These are phyloP conservation scores for Semaprochilodus insignis DNA, from an alignment of 2,797 vertebrate genomes.

Conservation along the genomic window DNA sequence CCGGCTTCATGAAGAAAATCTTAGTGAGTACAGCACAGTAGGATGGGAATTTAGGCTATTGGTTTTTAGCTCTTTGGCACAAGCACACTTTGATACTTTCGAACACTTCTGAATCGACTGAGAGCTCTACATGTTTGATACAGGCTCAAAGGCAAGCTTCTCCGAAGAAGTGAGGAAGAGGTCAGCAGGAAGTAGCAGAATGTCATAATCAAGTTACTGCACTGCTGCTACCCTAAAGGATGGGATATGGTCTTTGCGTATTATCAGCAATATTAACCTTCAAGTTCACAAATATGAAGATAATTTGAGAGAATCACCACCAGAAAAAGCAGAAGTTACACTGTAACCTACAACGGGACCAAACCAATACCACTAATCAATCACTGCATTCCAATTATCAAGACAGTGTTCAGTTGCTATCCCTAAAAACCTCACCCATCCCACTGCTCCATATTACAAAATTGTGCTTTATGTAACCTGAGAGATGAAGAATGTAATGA, in stretches of 20 bases:
- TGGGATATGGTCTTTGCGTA: neutral
- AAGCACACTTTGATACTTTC: neutral
- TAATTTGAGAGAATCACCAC: neutral
- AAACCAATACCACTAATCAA: neutral
- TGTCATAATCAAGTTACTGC: neutral
- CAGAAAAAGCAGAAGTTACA: neutral
- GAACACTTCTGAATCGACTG: neutral
- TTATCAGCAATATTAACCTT: neutral
- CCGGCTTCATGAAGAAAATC: neutral
- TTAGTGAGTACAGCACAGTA: neutral
- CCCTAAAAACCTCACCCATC: neutral
- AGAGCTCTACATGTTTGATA: neutral
- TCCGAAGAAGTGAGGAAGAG: neutral
- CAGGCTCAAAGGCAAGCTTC: neutral
- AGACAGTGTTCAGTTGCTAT: neutral
- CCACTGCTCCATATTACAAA: neutral
- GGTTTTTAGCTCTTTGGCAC: constrained; percentile 22
- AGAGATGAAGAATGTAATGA: constrained; percentile 6
- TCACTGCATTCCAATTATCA: neutral
- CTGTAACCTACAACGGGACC: neutral
- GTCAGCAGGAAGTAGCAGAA: neutral
- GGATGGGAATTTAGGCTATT: neutral
- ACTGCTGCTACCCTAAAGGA: neutral
- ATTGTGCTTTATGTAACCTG: constrained; percentile 21
- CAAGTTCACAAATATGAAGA: neutral